Evolutionary conservation across 2,113 vertebrate species (phyloP).

Genomic region (Ovis canadensis): DNA sequence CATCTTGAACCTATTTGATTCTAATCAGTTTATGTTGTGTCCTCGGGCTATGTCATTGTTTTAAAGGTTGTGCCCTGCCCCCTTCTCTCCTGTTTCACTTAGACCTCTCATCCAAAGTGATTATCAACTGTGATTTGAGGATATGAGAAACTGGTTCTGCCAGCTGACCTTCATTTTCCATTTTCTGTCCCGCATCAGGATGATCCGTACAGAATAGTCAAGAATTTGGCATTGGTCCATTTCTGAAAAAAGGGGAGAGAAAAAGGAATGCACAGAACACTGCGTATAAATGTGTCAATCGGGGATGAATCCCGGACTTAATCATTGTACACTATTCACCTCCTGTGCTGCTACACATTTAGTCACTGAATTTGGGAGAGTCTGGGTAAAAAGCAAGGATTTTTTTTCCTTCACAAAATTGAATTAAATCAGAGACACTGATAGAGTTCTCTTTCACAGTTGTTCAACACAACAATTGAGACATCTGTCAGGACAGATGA

Average conservation of each 20-base stretch:
- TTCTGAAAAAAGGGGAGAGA: neutral
- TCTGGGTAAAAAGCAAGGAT: neutral
- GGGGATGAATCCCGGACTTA: neutral
- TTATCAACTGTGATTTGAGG: neutral
- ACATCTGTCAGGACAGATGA: conserved; percentile 73
- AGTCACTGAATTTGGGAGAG: neutral
- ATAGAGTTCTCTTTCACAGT: conserved; percentile 69
- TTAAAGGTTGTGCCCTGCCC: neutral
- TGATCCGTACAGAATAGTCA: neutral
- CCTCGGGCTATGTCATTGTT: neutral
- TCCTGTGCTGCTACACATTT: neutral
- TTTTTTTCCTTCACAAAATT: neutral
- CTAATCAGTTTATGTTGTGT: neutral
- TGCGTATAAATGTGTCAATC: neutral
- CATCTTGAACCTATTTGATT: neutral
- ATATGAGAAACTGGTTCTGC: neutral
- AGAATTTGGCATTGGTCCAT: neutral
- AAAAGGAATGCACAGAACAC: neutral
- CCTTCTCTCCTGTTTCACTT: neutral
- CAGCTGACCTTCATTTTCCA: neutral
- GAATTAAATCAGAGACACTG: neutral
- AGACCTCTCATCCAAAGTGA: neutral
- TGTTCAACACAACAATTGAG: conserved; percentile 85
- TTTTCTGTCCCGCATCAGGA: neutral
- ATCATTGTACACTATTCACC: neutral